Conservation (phyloP, 2,888 invertebrate species). For the Xanthostigma xanthostigma region DNA sequence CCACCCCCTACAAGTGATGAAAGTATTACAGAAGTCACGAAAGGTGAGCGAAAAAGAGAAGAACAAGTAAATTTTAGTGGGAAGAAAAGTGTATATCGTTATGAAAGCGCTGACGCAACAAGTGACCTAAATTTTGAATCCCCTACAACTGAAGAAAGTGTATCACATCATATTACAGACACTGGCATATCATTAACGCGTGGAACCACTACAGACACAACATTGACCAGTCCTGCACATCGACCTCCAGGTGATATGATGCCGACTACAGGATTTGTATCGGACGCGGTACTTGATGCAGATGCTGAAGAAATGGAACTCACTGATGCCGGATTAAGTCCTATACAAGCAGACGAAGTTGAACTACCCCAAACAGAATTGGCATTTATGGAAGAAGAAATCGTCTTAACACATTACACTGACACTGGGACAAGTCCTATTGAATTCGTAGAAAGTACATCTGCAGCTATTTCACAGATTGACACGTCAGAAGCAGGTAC, state of each 20-base stretch:
- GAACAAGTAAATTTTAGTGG: conserved; percentile 35
- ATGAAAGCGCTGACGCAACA: conserved; percentile 27
- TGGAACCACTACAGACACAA: conserved; percentile 31
- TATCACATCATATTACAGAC: conserved; percentile 36
- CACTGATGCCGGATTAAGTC: conserved; percentile 38
- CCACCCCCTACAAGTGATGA: conserved; percentile 18
- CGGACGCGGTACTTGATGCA: conserved; percentile 29
- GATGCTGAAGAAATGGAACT: conserved; percentile 34
- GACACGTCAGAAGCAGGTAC: conserved; percentile 36
- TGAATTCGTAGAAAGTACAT: conserved; percentile 29
- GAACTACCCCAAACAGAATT: conserved; percentile 22
- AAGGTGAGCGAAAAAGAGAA: conserved; percentile 27
- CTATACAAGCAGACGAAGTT: conserved; percentile 36
- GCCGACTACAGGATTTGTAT: conserved; percentile 29
- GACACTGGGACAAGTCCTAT: conserved; percentile 36
- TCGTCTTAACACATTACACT: conserved; percentile 23
- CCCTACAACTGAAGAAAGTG: conserved; percentile 32
- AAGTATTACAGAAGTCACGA: conserved; percentile 14
- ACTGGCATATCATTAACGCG: conserved; percentile 38
- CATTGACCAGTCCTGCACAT: conserved; percentile 27
- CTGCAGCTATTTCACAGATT: conserved; percentile 27
- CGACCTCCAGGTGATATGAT: conserved; percentile 26
- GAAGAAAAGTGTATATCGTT: conserved; percentile 33
- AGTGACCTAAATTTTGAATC: conserved; percentile 23
- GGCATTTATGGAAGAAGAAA: conserved; percentile 25